A percentile compares a stretch with the other conserved stretches of the same genome.
Evolutionary conservation across 2,113 vertebrate species (phyloP).

Genomic region (Hemichromis elongatus): DNA sequence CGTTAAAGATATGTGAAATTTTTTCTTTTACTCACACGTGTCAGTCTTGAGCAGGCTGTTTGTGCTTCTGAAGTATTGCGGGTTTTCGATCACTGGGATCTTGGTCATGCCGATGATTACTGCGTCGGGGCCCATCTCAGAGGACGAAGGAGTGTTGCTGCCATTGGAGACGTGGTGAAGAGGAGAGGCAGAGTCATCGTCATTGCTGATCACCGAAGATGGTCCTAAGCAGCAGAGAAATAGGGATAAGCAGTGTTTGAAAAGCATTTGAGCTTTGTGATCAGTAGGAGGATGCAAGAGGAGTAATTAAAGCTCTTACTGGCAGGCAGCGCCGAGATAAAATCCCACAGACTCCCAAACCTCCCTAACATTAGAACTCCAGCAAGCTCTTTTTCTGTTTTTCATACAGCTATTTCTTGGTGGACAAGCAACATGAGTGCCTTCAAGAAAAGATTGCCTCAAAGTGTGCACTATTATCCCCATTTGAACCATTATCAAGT

Average conservation of each 20-base stretch:
- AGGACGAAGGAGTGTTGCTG: constrained; percentile 92
- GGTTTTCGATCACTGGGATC: constrained; percentile 96
- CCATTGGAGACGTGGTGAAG: constrained; percentile 95
- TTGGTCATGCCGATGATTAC: constrained; percentile 97
- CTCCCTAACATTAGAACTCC: background rate
- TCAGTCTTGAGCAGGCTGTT: constrained; percentile 91
- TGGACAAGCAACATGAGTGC: background rate
- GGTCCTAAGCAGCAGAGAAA: constrained; percentile 73
- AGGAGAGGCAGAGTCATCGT: constrained; percentile 91
- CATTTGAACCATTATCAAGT: background rate
- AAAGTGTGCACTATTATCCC: background rate
- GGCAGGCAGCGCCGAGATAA: constrained; percentile 2
- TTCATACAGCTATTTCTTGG: background rate
- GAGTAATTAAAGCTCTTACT: constrained; percentile 10
- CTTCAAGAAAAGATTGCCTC: background rate
- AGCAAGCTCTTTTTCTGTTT: background rate
- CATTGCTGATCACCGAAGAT: constrained; percentile 95
- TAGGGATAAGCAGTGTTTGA: background rate
- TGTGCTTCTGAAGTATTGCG: constrained; percentile 93
- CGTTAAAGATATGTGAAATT: background rate
- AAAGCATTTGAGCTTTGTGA: background rate
- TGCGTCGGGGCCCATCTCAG: constrained; percentile 89
- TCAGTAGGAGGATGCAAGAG: background rate
- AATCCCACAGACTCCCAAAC: constrained; percentile 6
- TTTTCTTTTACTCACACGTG: constrained; percentile 80